Evolutionary conservation across 1,140 invertebrate species (phyloP).

Genomic region (Chionoecetes opilio): DNA sequence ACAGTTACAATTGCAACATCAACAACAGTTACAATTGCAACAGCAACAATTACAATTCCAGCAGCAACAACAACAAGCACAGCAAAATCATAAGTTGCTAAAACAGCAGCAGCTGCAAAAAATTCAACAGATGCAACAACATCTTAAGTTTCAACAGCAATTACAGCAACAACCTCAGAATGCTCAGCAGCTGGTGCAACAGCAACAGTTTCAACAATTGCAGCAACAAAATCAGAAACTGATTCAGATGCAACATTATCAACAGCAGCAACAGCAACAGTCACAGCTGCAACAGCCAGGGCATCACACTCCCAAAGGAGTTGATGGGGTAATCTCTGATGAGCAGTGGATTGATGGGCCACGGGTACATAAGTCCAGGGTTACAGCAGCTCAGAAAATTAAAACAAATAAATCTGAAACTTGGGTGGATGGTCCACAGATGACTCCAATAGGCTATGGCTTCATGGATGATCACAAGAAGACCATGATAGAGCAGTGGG

Average conservation of each 20-base stretch:
- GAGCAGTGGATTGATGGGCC: constrained; percentile 99
- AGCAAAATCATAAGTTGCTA: constrained; percentile 54
- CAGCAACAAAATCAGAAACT: constrained; percentile 59
- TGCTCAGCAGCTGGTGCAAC: constrained; percentile 63
- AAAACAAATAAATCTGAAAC: constrained; percentile 87
- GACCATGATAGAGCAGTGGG: constrained; percentile 96
- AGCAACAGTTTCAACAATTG: constrained; percentile 56
- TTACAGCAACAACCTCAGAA: constrained; percentile 60
- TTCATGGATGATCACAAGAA: constrained; percentile 96
- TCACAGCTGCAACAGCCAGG: constrained; percentile 61
- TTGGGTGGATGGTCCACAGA: constrained; percentile 95
- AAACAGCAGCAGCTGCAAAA: constrained; percentile 57
- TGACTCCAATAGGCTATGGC: constrained; percentile 84
- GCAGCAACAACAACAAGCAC: constrained; percentile 67
- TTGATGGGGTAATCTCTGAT: constrained; percentile 85
- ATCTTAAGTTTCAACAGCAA: constrained; percentile 46
- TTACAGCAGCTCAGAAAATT: constrained; percentile 81
- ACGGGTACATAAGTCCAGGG: constrained; percentile 88
- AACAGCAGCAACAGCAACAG: constrained; percentile 62
- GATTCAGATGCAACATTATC: constrained; percentile 45
- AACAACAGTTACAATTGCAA: constrained; percentile 35
- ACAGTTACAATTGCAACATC: constrained; percentile 56
- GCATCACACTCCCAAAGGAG: constrained; percentile 33
- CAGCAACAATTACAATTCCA: constrained; percentile 57
- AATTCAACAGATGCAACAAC: constrained; percentile 57